Percentiles rank a stretch among this genome's conserved stretches.
Conservation (phyloP, 2,113 vertebrate genomes). For the Phoxinus phoxinus region DNA sequence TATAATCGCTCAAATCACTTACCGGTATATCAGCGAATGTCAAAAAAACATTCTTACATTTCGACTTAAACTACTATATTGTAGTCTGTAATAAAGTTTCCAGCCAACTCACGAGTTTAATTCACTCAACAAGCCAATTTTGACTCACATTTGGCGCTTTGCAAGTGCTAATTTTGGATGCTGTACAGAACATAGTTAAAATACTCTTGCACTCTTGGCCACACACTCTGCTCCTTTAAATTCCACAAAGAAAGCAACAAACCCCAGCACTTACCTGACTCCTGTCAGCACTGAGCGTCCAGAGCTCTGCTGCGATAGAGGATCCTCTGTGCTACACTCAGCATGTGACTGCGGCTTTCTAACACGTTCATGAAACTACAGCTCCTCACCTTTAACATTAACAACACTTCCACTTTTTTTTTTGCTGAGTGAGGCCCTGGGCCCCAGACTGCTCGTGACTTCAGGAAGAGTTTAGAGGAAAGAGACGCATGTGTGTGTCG, state of each 20-base stretch:
- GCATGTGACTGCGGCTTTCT: slow-evolving; percentile 41
- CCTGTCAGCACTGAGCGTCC: not conserved
- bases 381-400: slow-evolving; percentile 64
- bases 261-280: slow-evolving; percentile 32
- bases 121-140: not conserved
- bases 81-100: not conserved
- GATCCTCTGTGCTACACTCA: not conserved
- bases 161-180: not conserved
- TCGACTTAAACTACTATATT: not conserved
- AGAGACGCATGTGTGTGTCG: slow-evolving; percentile 4
- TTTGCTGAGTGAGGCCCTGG: slow-evolving; percentile 65
- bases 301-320: slow-evolving; percentile 12
- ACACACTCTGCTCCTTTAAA: not conserved
- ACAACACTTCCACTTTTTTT: slow-evolving; percentile 70
- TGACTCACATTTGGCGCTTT: not conserved
- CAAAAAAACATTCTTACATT: not conserved
- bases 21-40: not conserved
- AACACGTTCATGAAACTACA: slow-evolving; percentile 40
- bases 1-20: not conserved
- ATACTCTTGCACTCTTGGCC: not conserved
- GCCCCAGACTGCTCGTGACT: slow-evolving; percentile 68
- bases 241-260: not conserved
- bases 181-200: not conserved
- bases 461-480: slow-evolving; percentile 34
- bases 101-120: not conserved